phyloP scores from a whole-genome alignment of 2,888 invertebrate species.

The Atrina japonica region DNA sequence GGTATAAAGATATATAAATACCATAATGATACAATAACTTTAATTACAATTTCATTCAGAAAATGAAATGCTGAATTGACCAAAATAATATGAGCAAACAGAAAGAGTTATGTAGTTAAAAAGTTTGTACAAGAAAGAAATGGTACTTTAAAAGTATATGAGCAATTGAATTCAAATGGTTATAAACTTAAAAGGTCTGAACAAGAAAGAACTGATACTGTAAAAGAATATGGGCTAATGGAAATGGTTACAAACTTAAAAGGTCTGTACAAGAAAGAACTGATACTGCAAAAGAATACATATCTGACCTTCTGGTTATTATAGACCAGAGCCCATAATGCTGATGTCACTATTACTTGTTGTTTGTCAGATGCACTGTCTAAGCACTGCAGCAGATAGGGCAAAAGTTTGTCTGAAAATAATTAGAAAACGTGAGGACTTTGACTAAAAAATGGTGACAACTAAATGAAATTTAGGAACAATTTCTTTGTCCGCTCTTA shows the following conservation, averaged over 20 bases:
- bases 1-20: no score
- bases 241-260: neutral
- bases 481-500: neutral
- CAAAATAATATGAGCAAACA: no score
- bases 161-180: neutral
- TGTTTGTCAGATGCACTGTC: constrained; percentile 55
- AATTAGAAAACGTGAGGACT: constrained; percentile 6
- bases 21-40: no score
- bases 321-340: constrained; percentile 73
- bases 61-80: no score
- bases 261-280: neutral
- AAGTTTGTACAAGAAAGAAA: no score
- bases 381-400: constrained; percentile 67
- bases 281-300: no score
- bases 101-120: no score
- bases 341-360: constrained; percentile 69
- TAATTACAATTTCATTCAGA: no score
- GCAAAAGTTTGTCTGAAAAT: constrained; percentile 71
- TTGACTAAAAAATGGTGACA: neutral
- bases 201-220: no score
- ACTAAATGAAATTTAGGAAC: neutral
- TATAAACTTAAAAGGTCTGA: no score
- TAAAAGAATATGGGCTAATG: neutral
- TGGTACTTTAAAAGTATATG: neutral
- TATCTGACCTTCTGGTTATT: constrained; percentile 77